Evolutionary conservation across 2,888 invertebrate species (phyloP), one percentile per base, ranked within the genome.

Genomic region (Eledona agricola): DNA sequence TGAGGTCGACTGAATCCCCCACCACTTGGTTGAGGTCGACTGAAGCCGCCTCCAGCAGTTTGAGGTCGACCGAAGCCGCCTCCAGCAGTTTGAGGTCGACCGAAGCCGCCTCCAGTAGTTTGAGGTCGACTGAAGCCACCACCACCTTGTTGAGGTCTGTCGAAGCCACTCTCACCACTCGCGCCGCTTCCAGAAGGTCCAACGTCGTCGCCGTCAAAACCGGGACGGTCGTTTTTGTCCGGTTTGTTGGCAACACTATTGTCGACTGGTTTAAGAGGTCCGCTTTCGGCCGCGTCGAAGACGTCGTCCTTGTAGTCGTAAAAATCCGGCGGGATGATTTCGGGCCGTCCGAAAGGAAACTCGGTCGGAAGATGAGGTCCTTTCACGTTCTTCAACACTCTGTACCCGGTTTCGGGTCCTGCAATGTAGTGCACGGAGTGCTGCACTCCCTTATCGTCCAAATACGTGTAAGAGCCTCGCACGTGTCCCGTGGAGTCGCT

Each of bases 391-490:
- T 88, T 85, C 4, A 89, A 78, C 1, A 89, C 85, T 26, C 88
- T 80, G 67, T 89, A 90, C 0, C 90, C 90, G 31, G 89, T 89
- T 56, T 84, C 87, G 0, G 90, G 88, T 0, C 90, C 89, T 0
- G 89, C 89, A 59, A 87, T 88, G 71, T 90, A 90, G 72, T 89
- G 85, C 0, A 89, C 89, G 0, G 89, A 87, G 49, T 79, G 83
- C 71, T 89, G 88, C 13, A 87, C 83, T 1, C 89, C 89, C 76
- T 89, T 88, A 65, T 89, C 89, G 61, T 89, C 89, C 9, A 89
- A 74, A 70, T 88, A 90, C 0, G 89, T 88, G 77, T 89, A 89
- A 0, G 88, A 87, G 17, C 89, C 90, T 58, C 87, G 77, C 1
- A 89, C 88, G 58, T 89, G 82, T 7, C 88, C 88, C 45, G 82